phyloP scores from a whole-genome alignment of 2,888 invertebrate species.

The Himalopsyche anomala region DNA sequence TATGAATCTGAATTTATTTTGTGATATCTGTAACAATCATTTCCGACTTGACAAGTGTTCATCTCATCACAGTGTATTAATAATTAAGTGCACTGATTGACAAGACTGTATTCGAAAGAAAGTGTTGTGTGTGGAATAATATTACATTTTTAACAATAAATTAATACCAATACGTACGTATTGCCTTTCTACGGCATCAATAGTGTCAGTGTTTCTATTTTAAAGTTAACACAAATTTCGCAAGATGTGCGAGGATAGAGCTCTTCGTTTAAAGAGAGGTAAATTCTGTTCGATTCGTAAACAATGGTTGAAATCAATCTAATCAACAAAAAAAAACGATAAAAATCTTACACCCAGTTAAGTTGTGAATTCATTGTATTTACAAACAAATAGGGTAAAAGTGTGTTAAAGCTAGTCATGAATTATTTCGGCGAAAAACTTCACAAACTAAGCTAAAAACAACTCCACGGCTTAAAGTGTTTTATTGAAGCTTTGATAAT shows the following conservation, averaged over 20 bases:
- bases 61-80: not conserved
- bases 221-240: not conserved
- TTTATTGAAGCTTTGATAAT: too few species aligned
- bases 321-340: too few species aligned
- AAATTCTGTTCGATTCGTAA: not conserved
- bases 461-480: too few species aligned
- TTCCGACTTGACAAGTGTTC: not conserved
- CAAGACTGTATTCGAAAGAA: not conserved
- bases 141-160: not conserved
- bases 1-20: not conserved
- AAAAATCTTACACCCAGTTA: too few species aligned
- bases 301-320: too few species aligned
- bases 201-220: not conserved
- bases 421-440: too few species aligned
- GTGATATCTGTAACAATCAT: not conserved
- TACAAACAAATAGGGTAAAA: too few species aligned
- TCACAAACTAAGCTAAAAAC: too few species aligned
- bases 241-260: conserved; percentile 62
- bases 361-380: too few species aligned
- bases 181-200: not conserved
- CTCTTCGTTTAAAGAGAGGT: conserved; percentile 58
- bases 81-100: conserved; percentile 4
- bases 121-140: not conserved
- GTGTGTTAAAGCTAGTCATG: too few species aligned
- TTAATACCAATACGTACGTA: conserved; percentile 22